Conservation (phyloP, 2,113 vertebrate genomes). For the Corythornis vintsioides region DNA sequence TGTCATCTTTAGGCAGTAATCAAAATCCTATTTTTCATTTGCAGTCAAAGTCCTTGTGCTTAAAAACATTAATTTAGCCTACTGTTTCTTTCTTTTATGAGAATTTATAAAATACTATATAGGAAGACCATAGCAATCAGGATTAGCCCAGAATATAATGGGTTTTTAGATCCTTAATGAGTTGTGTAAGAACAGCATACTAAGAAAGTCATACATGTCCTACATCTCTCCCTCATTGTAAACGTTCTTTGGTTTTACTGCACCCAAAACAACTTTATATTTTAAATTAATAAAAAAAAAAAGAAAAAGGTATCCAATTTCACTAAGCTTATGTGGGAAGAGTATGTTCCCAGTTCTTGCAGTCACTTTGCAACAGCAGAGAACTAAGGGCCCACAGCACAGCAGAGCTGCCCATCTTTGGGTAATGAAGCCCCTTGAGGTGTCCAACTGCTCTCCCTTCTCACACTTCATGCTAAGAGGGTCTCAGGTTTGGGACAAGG, state of each 20-base stretch:
- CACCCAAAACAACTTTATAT: conserved; percentile 47
- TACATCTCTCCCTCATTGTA: conserved; percentile 61
- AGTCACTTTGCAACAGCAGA: background rate
- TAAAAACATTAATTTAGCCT: conserved; percentile 27
- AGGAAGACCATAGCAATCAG: background rate
- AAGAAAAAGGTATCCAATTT: background rate
- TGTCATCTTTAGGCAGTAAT: background rate
- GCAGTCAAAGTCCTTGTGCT: background rate
- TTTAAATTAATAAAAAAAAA: conserved; percentile 28
- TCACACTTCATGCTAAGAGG: background rate
- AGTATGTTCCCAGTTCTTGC: background rate
- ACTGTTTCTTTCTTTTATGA: conserved; percentile 44
- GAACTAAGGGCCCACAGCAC: background rate
- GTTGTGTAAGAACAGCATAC: background rate
- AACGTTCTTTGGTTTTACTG: conserved; percentile 51
- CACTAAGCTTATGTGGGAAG: background rate
- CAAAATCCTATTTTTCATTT: background rate
- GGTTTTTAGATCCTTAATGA: conserved; percentile 40
- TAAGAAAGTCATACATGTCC: conserved; percentile 46
- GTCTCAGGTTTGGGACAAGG: background rate
- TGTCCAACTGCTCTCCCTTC: background rate
- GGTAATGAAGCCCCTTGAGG: background rate
- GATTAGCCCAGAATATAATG: conserved; percentile 11
- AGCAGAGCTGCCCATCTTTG: background rate
- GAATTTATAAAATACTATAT: conserved; percentile 58